Evolutionary conservation across 2,888 invertebrate genomes (phyloP), one percentile per base, ranked within the genome.

Genomic region (Sesia apiformis): DNA sequence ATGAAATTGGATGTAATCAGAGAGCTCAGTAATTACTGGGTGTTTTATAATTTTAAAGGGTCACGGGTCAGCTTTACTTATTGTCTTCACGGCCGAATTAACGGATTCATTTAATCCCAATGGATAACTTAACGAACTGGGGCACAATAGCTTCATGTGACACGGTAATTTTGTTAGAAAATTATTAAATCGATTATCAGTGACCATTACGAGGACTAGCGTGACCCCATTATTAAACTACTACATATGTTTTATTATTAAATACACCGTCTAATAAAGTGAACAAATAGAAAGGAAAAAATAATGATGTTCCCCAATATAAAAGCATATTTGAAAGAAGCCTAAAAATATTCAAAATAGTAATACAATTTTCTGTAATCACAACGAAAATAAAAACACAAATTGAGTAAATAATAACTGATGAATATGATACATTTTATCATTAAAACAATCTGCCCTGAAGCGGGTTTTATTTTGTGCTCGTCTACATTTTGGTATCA

Each of bases 61-160:
- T 62, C 63, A 62, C 50, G 66, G 74, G 73, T 71, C 69, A 70
- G 66, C 66, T 61, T 73, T 65, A 67, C 66, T 72, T 69, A 73
- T 76, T 74, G 70, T 72, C 66, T 66, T 66, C 60, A 60, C 56
- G 61, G 59, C 59, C 59, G 55, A 68, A 73, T 75, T 68, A 70
- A 70, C 66, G 67, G 56, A 58, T 60, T 57, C 66, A 65, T 69
- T 70, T 67, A 70, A 70, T 67, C 62, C 65, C 58, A 55, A 62
- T 54, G 62, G 60, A 59, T 61, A 61, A 61, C 58, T 61, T 63
- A 61, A 65, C 68, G 60, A 66, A 65, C 58, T 58, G 58, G 53
- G 57, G 58, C 60, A 70, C 67, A 69, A 72, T 70, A 59, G 64
- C 58, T 67, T 67, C 65, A 67, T 59, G 58, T n/a, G 23, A 64